Evolutionary conservation across 2,113 vertebrate species (phyloP).

Genomic region (Cepphus grylle): DNA sequence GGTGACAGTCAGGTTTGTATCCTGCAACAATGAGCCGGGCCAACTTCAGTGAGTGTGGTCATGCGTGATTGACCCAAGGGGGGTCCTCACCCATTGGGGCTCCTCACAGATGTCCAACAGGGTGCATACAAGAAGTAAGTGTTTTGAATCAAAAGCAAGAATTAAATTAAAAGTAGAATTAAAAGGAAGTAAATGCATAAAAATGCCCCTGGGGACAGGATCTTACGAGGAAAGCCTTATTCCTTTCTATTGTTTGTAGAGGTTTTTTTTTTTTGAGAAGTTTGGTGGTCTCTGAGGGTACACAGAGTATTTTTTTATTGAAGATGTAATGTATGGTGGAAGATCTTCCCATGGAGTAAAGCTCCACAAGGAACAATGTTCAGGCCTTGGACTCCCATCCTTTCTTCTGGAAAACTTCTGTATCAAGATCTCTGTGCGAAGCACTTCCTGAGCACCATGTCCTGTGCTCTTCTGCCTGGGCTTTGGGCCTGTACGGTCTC

Average conservation of each 20-base stretch:
- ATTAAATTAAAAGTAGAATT: neutral
- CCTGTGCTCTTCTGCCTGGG: neutral
- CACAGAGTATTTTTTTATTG: neutral
- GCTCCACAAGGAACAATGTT: neutral
- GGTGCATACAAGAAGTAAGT: fast-evolving
- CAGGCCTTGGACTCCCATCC: neutral
- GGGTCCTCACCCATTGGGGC: neutral
- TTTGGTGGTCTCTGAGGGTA: neutral
- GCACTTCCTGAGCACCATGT: neutral
- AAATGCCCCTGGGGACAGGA: neutral
- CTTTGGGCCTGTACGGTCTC: fast-evolving
- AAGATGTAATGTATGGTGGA: too few species aligned
- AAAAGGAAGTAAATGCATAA: neutral
- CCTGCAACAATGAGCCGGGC: neutral
- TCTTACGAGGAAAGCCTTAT: neutral
- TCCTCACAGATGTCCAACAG: neutral
- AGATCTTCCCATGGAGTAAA: neutral
- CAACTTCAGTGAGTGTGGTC: neutral
- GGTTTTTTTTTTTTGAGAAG: too few species aligned
- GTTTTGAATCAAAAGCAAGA: neutral
- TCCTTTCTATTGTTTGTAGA: neutral
- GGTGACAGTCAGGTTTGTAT: neutral
- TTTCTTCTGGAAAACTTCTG: neutral
- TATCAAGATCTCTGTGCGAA: neutral
- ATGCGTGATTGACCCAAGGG: neutral